Percentiles rank a stretch among this genome's conserved stretches.
Evolutionary conservation across 1,140 invertebrate genomes (phyloP).

Genomic region (Pomacea maculata): DNA sequence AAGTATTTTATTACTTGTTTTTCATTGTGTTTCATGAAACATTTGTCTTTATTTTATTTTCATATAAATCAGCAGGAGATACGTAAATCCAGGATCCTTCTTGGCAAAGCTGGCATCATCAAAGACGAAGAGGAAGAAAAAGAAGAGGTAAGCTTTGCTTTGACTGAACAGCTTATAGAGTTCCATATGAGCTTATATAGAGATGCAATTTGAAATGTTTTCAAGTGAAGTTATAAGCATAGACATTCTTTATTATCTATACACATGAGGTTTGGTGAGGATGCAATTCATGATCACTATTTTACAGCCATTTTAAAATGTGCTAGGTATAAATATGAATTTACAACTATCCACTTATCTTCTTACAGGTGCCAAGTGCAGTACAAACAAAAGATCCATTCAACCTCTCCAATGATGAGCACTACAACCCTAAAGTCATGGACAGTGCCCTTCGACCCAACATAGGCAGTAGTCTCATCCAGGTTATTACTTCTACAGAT

Average conservation of each 20-base stretch:
- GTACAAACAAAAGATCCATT: slow-evolving; percentile 89
- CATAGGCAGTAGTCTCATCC: slow-evolving; percentile 66
- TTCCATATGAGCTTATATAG: background rate
- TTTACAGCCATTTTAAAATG: background rate
- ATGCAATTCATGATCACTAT: background rate
- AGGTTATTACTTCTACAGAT: slow-evolving; percentile 37
- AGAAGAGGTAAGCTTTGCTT: slow-evolving; percentile 49
- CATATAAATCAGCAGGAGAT: slow-evolving; percentile 13
- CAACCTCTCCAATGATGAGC: slow-evolving; percentile 98
- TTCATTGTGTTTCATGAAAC: background rate
- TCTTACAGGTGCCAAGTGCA: slow-evolving; percentile 25
- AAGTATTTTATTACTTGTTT: too few species aligned
- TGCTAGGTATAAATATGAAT: too few species aligned
- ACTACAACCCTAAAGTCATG: slow-evolving; percentile 83
- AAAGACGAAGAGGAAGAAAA: slow-evolving; percentile 66
- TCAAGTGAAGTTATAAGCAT: too few species aligned
- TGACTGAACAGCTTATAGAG: background rate
- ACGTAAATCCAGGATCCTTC: slow-evolving; percentile 89
- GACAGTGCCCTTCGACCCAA: slow-evolving; percentile 66
- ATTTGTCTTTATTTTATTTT: background rate
- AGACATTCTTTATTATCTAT: background rate
- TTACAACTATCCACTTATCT: too few species aligned
- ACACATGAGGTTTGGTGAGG: background rate
- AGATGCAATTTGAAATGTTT: background rate
- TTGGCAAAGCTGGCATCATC: slow-evolving; percentile 87